Evolutionary conservation across 2,888 invertebrate genomes (phyloP).

Genomic region (Cryptus armator): DNA sequence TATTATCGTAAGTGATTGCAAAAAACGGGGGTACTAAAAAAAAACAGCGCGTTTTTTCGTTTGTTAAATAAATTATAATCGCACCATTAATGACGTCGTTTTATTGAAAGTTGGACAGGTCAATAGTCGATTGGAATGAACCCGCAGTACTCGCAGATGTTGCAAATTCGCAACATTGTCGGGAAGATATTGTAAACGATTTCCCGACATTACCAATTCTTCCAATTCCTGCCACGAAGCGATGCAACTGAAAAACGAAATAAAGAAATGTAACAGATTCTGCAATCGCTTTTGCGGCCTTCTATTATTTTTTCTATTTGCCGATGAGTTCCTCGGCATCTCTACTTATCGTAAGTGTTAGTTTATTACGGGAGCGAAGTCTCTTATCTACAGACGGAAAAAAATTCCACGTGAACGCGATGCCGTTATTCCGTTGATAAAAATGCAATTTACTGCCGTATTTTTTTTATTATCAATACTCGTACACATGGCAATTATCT

Average conservation of each 20-base stretch:
- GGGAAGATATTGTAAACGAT: slow-evolving; percentile 91
- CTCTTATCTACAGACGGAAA: slow-evolving; percentile 32
- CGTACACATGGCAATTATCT: slow-evolving; percentile 7
- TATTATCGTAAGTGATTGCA: neutral
- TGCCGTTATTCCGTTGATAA: neutral
- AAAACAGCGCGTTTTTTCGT: neutral
- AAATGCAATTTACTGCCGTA: slow-evolving; percentile 15
- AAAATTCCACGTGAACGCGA: slow-evolving; percentile 12
- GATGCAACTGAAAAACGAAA: slow-evolving; percentile 86
- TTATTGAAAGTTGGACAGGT: slow-evolving; percentile 92
- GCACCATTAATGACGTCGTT: slow-evolving; percentile 89
- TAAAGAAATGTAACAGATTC: neutral
- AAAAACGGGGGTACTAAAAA: neutral
- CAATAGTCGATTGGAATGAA: slow-evolving; percentile 93
- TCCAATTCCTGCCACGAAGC: slow-evolving; percentile 92
- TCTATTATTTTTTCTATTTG: neutral
- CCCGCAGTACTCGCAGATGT: slow-evolving; percentile 91
- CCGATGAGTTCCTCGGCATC: neutral
- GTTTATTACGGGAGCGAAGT: neutral
- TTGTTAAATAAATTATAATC: neutral
- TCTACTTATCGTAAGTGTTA: neutral
- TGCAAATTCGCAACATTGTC: slow-evolving; percentile 91
- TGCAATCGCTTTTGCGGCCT: neutral
- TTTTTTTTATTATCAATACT: slow-evolving; percentile 27
- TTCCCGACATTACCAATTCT: slow-evolving; percentile 93